Conservation (phyloP, 2,797 vertebrate genomes). For the Ctenochaetus hawaiiensis region DNA sequence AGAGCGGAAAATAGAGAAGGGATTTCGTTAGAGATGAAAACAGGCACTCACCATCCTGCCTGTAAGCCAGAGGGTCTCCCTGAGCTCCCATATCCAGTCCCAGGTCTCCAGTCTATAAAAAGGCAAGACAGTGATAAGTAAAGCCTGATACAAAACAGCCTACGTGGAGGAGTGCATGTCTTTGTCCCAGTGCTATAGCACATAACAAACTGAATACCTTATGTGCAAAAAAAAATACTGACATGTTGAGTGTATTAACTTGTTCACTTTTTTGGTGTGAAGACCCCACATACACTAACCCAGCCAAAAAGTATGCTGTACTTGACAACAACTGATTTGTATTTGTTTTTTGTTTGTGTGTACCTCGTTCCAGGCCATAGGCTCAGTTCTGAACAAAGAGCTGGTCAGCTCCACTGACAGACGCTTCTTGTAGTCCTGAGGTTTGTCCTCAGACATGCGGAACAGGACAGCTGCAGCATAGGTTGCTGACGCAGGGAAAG, state of each 20-base stretch:
- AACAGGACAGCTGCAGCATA: constrained; percentile 98
- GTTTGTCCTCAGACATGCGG: constrained; percentile 99
- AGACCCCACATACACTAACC: neutral
- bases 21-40: neutral
- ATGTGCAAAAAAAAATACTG: neutral
- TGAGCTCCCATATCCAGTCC: constrained; percentile 96
- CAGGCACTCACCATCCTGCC: constrained; percentile 91
- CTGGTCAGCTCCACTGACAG: constrained; percentile 98
- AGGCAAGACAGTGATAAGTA: constrained; percentile 13
- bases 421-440: constrained; percentile 99
- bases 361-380: constrained; percentile 99
- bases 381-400: constrained; percentile 99
- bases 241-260: neutral
- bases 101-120: constrained; percentile 92
- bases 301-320: too few relatives aligned
- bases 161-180: neutral
- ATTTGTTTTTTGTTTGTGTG: neutral
- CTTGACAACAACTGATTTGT: neutral
- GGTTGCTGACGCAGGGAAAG: constrained; percentile 86
- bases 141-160: neutral
- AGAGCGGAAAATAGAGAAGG: neutral
- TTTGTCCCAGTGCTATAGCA: neutral
- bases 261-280: neutral
- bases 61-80: constrained; percentile 96
- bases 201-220: neutral